phyloP scores from a whole-genome alignment of 2,797 vertebrate genomes.

The Propithecus deckenii region DNA sequence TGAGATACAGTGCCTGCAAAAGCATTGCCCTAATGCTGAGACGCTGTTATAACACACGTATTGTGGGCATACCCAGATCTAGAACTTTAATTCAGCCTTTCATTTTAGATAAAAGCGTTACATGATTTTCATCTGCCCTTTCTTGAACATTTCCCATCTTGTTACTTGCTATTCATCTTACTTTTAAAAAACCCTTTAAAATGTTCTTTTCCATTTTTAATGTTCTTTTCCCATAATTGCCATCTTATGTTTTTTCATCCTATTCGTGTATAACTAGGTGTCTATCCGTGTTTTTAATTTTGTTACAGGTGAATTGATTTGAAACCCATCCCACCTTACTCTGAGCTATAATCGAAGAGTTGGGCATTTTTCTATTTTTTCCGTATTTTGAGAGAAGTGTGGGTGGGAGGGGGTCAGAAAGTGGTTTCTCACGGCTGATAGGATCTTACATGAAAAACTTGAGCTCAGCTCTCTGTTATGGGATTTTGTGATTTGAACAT shows the following conservation, averaged over 20 bases:
- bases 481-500: not conserved
- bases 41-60: not conserved
- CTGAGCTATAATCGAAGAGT: not conserved
- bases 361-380: not conserved
- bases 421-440: not conserved
- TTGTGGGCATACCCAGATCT: not conserved
- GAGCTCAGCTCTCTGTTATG: not conserved
- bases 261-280: not conserved
- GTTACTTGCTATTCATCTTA: not conserved
- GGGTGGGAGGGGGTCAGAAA: not conserved
- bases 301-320: not conserved
- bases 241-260: not conserved
- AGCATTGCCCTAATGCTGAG: not conserved
- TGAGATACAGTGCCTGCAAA: not conserved
- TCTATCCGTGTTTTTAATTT: not conserved
- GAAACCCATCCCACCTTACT: not conserved
- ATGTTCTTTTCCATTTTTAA: not conserved
- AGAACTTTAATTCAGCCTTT: not conserved
- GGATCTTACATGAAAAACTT: not conserved
- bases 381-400: not conserved
- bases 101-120: not conserved
- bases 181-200: not conserved
- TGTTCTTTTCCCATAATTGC: not conserved
- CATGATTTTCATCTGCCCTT: not conserved
- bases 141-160: not conserved